These are phyloP conservation scores for Columba janthina DNA, from an alignment of 2,113 vertebrate species.

Conservation along the genomic window DNA sequence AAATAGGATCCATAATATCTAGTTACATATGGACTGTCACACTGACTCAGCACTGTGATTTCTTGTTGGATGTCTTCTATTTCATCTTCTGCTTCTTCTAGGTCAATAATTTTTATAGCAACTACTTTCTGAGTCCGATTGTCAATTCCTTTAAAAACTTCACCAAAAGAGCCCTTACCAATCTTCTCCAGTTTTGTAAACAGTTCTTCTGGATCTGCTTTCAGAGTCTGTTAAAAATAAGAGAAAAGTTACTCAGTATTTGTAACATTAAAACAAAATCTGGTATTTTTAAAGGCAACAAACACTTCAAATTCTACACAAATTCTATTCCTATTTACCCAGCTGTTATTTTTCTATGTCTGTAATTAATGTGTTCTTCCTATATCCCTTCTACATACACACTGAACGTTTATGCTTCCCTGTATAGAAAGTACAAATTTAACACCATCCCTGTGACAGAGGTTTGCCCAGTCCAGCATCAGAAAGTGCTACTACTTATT, in stretches of 20 bases:
- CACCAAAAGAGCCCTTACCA: constrained; percentile 97
- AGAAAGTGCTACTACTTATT: background rate
- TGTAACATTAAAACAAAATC: background rate
- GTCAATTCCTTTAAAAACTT: constrained; percentile 99
- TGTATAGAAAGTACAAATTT: background rate
- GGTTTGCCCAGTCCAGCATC: background rate
- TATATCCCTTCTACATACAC: background rate
- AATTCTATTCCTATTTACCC: background rate
- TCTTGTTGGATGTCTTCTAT: constrained; percentile 99
- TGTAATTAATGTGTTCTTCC: background rate
- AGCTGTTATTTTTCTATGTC: background rate
- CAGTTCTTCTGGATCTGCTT: constrained; percentile 91
- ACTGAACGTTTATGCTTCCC: background rate
- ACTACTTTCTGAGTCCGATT: constrained; percentile 96
- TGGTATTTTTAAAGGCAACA: background rate
- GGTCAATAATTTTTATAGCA: constrained; percentile 98
- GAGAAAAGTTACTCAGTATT: background rate
- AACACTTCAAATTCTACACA: background rate
- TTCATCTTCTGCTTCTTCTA: constrained; percentile 98
- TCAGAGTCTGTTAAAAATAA: constrained; percentile 81
- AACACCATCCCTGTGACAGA: background rate
- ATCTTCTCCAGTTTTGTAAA: constrained; percentile 97
- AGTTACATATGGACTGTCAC: constrained; percentile 97
- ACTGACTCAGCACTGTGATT: constrained; percentile 98
- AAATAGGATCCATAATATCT: constrained; percentile 98